These are phyloP conservation scores for Drosophila mayri DNA, from an alignment of 1,140 invertebrate genomes.

Conservation along the genomic window DNA sequence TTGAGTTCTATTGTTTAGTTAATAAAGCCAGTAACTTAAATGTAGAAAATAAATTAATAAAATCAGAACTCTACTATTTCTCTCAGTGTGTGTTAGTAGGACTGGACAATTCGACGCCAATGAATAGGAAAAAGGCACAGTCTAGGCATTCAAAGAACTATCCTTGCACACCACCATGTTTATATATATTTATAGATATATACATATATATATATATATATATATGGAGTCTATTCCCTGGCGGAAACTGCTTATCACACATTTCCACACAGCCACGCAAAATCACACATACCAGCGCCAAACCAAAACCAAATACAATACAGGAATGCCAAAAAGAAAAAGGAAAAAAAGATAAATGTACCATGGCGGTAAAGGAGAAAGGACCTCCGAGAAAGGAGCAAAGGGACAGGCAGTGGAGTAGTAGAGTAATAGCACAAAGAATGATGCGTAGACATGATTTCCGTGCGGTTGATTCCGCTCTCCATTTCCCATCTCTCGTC, in stretches of 20 bases:
- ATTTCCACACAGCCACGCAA: constrained; percentile 77
- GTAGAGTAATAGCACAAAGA: constrained; percentile 78
- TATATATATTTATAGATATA: not conserved
- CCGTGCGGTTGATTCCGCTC: constrained; percentile 78
- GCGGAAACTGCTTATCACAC: constrained; percentile 83
- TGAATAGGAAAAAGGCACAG: constrained; percentile 63
- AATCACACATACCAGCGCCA: constrained; percentile 52
- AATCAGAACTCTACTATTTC: not conserved
- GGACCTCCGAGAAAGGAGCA: not conserved
- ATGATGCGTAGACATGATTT: constrained; percentile 84
- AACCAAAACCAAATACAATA: constrained; percentile 69
- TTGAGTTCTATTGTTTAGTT: no score
- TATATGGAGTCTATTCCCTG: constrained; percentile 60
- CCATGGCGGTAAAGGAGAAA: not conserved
- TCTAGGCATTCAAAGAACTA: constrained; percentile 47
- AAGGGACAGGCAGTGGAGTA: constrained; percentile 1
- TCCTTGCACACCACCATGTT: constrained; percentile 1
- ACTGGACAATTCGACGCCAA: constrained; percentile 64
- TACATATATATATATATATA: not conserved
- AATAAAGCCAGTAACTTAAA: no score
- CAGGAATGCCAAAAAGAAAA: constrained; percentile 56
- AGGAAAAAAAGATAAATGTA: constrained; percentile 27
- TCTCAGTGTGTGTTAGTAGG: not conserved
- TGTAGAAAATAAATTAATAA: not conserved
- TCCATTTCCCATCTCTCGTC: not conserved